phyloP scores from a whole-genome alignment of 2,888 invertebrate genomes.

The Rotaria sp. region DNA sequence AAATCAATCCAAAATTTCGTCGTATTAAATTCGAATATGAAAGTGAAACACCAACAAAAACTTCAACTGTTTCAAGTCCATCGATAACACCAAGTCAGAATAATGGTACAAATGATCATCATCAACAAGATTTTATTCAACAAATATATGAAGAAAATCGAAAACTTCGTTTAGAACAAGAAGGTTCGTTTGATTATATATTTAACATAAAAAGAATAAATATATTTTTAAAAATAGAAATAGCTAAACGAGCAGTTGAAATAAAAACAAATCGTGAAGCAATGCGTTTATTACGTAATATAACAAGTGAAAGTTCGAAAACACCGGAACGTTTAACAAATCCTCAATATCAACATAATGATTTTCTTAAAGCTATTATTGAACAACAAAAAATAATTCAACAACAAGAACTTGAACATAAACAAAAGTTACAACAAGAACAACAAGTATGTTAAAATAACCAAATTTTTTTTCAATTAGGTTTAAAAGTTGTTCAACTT shows the following conservation, averaged over 20 bases:
- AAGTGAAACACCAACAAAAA: neutral
- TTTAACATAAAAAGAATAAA: neutral
- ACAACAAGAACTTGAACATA: constrained; percentile 24
- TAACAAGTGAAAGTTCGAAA: neutral
- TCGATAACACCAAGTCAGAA: neutral
- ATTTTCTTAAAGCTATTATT: neutral
- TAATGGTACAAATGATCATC: neutral
- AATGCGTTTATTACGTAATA: neutral
- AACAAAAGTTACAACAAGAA: constrained; percentile 10
- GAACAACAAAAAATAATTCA: constrained; percentile 26
- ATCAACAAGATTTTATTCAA: neutral
- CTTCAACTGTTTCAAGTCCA: neutral
- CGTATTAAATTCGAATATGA: constrained; percentile 12
- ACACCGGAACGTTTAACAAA: neutral
- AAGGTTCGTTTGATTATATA: neutral
- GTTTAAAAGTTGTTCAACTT: too few relatives aligned
- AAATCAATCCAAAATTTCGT: constrained; percentile 21
- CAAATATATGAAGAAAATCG: neutral
- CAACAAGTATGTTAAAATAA: neutral
- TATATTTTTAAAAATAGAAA: neutral
- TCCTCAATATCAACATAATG: neutral
- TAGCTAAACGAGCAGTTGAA: constrained; percentile 17
- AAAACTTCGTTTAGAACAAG: constrained; percentile 27
- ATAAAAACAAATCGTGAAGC: neutral
- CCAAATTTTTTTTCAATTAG: too few relatives aligned